Evolutionary conservation across 2,888 invertebrate genomes (phyloP), one percentile per base, ranked within the genome.

Genomic region (Aphidius colemani): DNA sequence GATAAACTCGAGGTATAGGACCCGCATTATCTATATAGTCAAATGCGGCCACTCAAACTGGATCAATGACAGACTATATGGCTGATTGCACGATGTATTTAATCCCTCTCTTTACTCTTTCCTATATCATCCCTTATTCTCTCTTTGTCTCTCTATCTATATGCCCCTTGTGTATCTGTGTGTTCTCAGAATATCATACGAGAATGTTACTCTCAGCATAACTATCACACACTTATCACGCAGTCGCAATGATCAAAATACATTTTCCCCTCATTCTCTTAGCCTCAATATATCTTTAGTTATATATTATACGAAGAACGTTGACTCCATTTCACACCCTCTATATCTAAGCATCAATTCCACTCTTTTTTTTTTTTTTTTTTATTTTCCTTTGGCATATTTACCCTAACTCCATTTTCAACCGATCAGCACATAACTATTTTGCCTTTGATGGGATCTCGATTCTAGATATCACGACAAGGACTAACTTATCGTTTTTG

Each of bases 371-470:
- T 13, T 43, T 10, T 43, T 7, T 13, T 4, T n/a, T 13, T 55
- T 44, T 10, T 44, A 44, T 55, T 57, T 39, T 46, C 43, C 46
- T 9, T 46, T 30, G 7, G 13, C n/a, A 46, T 30, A 30, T 30
- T 30, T 30, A 30, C 30, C 30, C 30, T 30, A 30, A 30, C 30
- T 30, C 30, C 30, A 30, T 30, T 30, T 30, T 30, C 30, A 30
- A 30, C 30, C 30, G 4, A 30, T 30, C 30, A 30, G 30, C 7
- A 44, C 51, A 48, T 65, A 61, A 65, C 65, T 56, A 65, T 65
- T 61, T 61, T 46, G 61, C 30, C 61, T 57, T 61, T 65, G 61
- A 65, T 65, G 61, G 41, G 46, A 65, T 65, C 65, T 58, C 57
- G 61, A 61, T 61, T 57, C 48, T 53, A 41, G 51, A 10, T 48